Conservation (phyloP, 1,140 invertebrate genomes). For the Atopsyche davidsoni region DNA sequence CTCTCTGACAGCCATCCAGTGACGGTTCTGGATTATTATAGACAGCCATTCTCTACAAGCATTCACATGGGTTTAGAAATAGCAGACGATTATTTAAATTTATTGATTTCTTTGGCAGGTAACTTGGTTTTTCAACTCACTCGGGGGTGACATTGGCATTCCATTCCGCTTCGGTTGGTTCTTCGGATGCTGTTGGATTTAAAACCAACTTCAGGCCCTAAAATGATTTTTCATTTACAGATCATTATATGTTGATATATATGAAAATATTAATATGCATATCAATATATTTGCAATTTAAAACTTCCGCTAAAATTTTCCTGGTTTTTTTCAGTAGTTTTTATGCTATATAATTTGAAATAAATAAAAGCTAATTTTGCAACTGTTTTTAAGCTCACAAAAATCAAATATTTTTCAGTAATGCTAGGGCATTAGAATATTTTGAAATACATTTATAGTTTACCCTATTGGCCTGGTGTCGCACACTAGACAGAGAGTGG, state of each 20-base stretch:
- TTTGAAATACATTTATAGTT: constrained; percentile 10
- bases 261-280: too few relatives aligned
- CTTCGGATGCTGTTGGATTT: constrained; percentile 39
- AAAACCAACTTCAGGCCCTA: constrained; percentile 63
- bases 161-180: constrained; percentile 42
- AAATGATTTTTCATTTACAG: too few relatives aligned
- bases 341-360: too few relatives aligned
- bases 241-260: too few relatives aligned
- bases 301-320: too few relatives aligned
- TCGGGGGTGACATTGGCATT: constrained; percentile 44
- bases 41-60: constrained; percentile 70
- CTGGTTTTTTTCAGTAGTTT: too few relatives aligned
- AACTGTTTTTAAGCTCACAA: too few relatives aligned
- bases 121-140: constrained; percentile 35
- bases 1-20: constrained; percentile 62
- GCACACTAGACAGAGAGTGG: constrained; percentile 69
- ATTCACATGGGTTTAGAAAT: background rate
- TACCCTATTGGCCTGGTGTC: constrained; percentile 60
- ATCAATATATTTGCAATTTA: too few relatives aligned
- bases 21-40: constrained; percentile 64
- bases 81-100: constrained; percentile 4
- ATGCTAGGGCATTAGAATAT: too few relatives aligned
- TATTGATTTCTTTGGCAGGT: background rate
- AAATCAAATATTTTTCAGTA: background rate
- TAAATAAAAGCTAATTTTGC: too few relatives aligned